These are phyloP conservation scores for Gephyroberyx darwinii DNA, from an alignment of 2,797 vertebrate species.

Conservation along the genomic window DNA sequence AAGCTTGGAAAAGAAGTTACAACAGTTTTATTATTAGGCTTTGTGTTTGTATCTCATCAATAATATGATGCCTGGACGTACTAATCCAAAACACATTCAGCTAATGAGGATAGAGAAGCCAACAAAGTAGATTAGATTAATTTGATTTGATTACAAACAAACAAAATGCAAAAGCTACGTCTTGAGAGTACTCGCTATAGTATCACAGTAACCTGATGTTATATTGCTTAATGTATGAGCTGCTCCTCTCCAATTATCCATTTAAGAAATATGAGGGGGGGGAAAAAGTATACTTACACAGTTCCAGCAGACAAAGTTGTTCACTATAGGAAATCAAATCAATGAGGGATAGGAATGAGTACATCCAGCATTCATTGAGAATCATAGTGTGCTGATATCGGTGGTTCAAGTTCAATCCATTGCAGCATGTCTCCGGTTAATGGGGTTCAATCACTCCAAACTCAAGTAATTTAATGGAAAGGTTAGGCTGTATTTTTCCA, in stretches of 20 bases:
- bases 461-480: conserved; percentile 77
- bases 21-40: conserved; percentile 36
- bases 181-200: not conserved
- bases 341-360: conserved; percentile 70
- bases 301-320: conserved; percentile 12
- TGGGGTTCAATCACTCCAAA: conserved; percentile 78
- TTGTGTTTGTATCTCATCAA: conserved; percentile 36
- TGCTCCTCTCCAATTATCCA: conserved; percentile 1
- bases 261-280: conserved; percentile 8
- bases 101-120: conserved; percentile 18
- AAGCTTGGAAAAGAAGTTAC: conserved; percentile 16
- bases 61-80: conserved; percentile 9
- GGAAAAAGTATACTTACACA: not conserved
- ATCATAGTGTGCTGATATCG: conserved; percentile 54
- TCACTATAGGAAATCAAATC: conserved; percentile 62
- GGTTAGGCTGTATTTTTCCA: conserved; percentile 57
- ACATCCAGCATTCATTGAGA: conserved; percentile 49
- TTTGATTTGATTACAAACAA: not conserved
- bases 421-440: conserved; percentile 79
- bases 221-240: not conserved
- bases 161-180: conserved; percentile 9
- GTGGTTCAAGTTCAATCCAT: conserved; percentile 78
- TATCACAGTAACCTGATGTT: too few species aligned
- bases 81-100: conserved; percentile 9
- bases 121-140: not conserved